Base-by-base conservation (phyloP, 2,888 invertebrate species). In the Gastrophysa polygoni region DNA sequence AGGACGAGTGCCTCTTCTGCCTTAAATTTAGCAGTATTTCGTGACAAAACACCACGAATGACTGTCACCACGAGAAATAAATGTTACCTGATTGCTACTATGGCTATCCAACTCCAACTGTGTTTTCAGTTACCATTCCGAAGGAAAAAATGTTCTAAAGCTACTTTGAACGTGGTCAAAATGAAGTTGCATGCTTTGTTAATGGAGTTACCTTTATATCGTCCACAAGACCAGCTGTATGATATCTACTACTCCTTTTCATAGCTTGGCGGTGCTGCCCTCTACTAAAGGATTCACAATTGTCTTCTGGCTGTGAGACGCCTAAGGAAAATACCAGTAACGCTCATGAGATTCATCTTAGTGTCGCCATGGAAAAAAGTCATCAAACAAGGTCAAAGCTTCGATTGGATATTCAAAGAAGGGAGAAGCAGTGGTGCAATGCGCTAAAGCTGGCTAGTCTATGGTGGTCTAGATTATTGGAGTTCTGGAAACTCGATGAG, bases 221-320 rank as follows among this genome's bases (percentile, higher is more conserved):
- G 75, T 89, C 89, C 68, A 89, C 87, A 63, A 86, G 85, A 67
- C 89, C 88, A 5, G 89, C 88, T 5, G 89, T 89, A 78, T 87
- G 85, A 78, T 88, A 88, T 64, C 89, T 77, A 56, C 82, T 78
- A 62, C 80, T 77, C 67, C 85, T 78, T 76, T 84, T 84, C 75
- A 84, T 81, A 54, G 82, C 82, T 71, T 81, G 81, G 61, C 81
- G 78, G 70, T 81, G 80, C 59, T 79, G 78, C 50, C 81, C 80
- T 72, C 81, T 77, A 71, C 74, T 80, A 71, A 81, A 81, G 72
- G 78, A 77, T 70, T 80, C 79, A 71, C 73, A 75, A 70, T 76
- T 73, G 61, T 78, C 79, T 64, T 79, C 80, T 54, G 75, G 72
- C 52, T 77, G 76, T 64, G 77, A 77, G 62, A 79, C 73, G 69